Evolutionary conservation across 2,888 invertebrate genomes (phyloP), one percentile per base, ranked within the genome.

Genomic region (Agrenia bidenticulata): DNA sequence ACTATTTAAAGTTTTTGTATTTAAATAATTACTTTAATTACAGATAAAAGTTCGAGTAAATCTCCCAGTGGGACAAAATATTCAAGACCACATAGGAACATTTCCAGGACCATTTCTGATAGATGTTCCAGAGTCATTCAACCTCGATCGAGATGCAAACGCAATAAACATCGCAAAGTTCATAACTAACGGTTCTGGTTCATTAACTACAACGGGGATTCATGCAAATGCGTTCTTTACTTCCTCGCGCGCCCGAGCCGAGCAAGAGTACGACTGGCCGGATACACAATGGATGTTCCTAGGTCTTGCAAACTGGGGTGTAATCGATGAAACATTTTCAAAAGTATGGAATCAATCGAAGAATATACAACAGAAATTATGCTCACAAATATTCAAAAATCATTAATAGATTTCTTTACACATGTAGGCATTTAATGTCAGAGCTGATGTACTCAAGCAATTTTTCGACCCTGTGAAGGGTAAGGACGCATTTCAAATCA

Each of bases 281-380:
- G 75, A 75, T 61, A 73, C 73, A 4, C 68, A 73, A 42, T 73
- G 71, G 71, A 73, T 73, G 73, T 73, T 73, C 49, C 51, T 73
- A 13, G 73, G 60, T 19, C 49, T 74, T 15, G 72, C 73, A 5
- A 73, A 73, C 26, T 67, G 69, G 64, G 61, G 70, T 37, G 61
- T 63, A n/a, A 66, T 71, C 26, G 74, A 71, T 23, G 62, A 72
- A 26, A 72, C 72, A n/a, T 72, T 73, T 50, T 66, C 76, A 5
- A 68, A 73, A n/a, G 73, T 69, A n/a, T n/a, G n/a, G n/a, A n/a
- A n/a, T n/a, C n/a, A n/a, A 73, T n/a, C n/a, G n/a, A n/a, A n/a
- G n/a, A n/a, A n/a, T n/a, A n/a, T n/a, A n/a, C n/a, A n/a, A n/a
- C n/a, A n/a, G n/a, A n/a, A n/a, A n/a, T n/a, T n/a, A n/a, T n/a